These are phyloP conservation scores for Oreocharis arfaki DNA, from an alignment of 2,113 vertebrate species.

Conservation along the genomic window DNA sequence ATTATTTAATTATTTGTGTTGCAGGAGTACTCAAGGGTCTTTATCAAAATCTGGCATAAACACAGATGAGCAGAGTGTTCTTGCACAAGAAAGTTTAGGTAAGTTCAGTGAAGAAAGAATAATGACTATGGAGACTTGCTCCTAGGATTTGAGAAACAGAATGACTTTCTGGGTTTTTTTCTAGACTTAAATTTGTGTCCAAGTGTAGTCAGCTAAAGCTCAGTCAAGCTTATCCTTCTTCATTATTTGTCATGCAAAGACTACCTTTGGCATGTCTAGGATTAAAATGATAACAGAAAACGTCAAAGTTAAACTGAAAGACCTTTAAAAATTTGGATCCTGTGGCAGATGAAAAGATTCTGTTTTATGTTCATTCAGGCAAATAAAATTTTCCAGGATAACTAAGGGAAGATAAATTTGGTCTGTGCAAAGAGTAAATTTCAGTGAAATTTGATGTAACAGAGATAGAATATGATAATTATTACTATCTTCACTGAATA, in stretches of 20 bases:
- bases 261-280: not conserved
- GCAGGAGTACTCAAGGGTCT: not conserved
- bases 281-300: not conserved
- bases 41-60: not conserved
- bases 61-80: not conserved
- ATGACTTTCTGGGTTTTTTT: not conserved
- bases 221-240: not conserved
- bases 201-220: not conserved
- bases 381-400: not conserved
- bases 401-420: not conserved
- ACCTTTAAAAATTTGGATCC: not conserved
- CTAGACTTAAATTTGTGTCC: not conserved
- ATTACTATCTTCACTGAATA: not conserved
- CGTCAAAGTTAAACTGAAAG: not conserved
- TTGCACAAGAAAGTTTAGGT: not conserved
- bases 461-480: not conserved
- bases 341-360: not conserved
- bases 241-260: not conserved
- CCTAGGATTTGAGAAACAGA: not conserved
- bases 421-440: not conserved
- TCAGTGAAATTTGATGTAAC: not conserved
- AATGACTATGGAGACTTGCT: not conserved
- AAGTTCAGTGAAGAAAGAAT: not conserved
- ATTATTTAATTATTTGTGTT: not conserved
- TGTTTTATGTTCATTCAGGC: not conserved